Base-by-base conservation (phyloP, 1,140 invertebrate species). In the Aphaenogaster ashmeadi region DNA sequence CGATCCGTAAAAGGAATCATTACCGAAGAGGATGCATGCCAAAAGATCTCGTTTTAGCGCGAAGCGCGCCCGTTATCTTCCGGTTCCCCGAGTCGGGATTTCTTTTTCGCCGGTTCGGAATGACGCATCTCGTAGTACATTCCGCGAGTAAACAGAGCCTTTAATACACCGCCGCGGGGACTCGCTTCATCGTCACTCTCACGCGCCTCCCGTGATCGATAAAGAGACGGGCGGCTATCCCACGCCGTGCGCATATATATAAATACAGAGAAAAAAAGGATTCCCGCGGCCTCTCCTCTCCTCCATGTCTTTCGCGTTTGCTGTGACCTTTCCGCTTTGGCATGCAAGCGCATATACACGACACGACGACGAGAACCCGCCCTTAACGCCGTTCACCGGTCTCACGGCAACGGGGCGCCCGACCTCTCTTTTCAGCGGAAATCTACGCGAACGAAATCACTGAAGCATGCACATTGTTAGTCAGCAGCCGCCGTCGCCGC, bases 391-490 rank as follows among this genome's bases (percentile, higher is more conserved):
- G 54, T 38, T 83, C 54, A 83, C 80, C 69, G 67, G 47, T 33
- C 50, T 69, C 50, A 21, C 62, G 21, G 21, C 62, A 54, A 44
- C 54, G 41, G 77, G 41, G 77, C 60, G 78, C 64, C 79, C 72
- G 67, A 90, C 88, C 79, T 92, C 60, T 91, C 90, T 86, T 85
- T 91, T 18, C 81, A 75, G 78, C n/a, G 67, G 90, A 91, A 88
- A 91, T 90, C 64, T 52, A 36, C 47, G 18, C 87, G 89, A 88
- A 52, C 58, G 56, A 92, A 92, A 92, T 86, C 88, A 92, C 52
- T 89, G 77, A 74, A 91, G 87, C 92, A 92, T 92, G 90, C 67
- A 91, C 69, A 93, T 91, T 92, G 92, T 93, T 91, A 89, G 77
- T 87, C 88, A 89, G 75, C 67, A 44, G 36, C 33, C 60, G 15